Base-by-base conservation (phyloP, 2,797 vertebrate species). In the Helicolenus hilgendorfi region DNA sequence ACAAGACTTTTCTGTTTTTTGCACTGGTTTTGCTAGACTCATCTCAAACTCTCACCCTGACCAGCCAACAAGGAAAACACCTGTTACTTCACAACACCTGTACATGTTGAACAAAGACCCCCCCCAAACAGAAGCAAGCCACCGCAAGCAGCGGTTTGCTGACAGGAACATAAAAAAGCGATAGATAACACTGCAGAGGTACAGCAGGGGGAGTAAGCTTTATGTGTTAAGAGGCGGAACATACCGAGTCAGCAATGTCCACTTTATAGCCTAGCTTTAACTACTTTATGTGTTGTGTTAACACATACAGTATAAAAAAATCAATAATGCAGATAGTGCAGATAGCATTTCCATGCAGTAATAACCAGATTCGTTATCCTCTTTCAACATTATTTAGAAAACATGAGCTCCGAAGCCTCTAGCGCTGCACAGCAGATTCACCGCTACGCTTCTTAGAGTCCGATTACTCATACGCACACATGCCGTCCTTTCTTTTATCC, bases 321-420 rank as follows among this genome's bases (percentile, higher is more conserved):
- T 93, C 76, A 91, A 93, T 87, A 87, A 86, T 90, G 91, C 79
- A 89, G 79, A 85, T 85, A 20, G 77, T 87, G 68, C 64, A 72
- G 60, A 90, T 83, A 81, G 67, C 49, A 49, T 89, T 85, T 89
- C 60, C 83, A 53, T 76, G 81, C 68, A 74, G 75, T 84, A 80
- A 82, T 79, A 90, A 84, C 74, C 65, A 63, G 27, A 90, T 79
- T 76, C 75, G 73, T 86, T 84, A 78, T 79, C 59, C 65, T 74
- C 35, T 86, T 82, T 88, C 72, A 74, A 79, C 76, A 83, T 85
- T 89, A 91, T 93, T 87, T 89, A 72, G 45, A 90, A 87, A 89
- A 83, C 87, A 88, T 84, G 79, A 89, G 79, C 83, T 74, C 38
- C 20, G 59, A 81, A 79, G 87, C 83, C 89, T 73, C 49, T 13